Base-by-base conservation (phyloP, 1,140 invertebrate species). In the Cyphomyrmex costatus region DNA sequence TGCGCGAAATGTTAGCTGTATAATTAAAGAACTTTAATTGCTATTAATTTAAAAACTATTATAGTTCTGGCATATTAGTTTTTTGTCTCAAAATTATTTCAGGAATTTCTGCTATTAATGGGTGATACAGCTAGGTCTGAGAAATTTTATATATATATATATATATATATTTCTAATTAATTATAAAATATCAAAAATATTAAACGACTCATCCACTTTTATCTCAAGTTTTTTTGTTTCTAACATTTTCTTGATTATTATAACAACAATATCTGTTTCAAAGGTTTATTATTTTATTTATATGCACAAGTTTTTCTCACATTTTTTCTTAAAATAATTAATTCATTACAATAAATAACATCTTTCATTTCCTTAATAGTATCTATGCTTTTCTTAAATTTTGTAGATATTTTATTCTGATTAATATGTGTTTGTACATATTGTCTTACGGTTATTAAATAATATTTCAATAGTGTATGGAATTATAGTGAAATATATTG, bases 391-490 rank as follows among this genome's bases (percentile, higher is more conserved):
- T 66, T 66, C 5, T 66, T 36, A 66, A 36, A 66, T 21, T 66
- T 66, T 65, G 14, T 14, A 36, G 1, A 66, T 66, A 14, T 66
- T 36, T 49, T 49, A 49, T 49, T 49, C 46, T 49, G 10, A 49
- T 49, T 49, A 16, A 49, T 16, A 49, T 49, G 16, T 3, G 14
- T 49, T 42, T 42, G 36, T 42, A 49, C 46, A 49, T 49, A 16
- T 36, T 4, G 46, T 49, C 46, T 49, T 56, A 65, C 4, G 3
- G 21, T 65, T 21, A 21, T 8, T 33, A n/a, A 16, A 42, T 65
- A 65, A 65, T 66, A 66, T 66, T 66, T 42, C 0, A 66, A 66
- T 66, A 42, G 63, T 12, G n/a, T 66, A 66, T 66, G 12, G 4
- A 42, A 21, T 42, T 42, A 19, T 66, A 66, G 21, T 66, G 12